Evolutionary conservation across 2,797 vertebrate species (phyloP), one percentile per base, ranked within the genome.

Genomic region (Rhinatrema bivittatum): DNA sequence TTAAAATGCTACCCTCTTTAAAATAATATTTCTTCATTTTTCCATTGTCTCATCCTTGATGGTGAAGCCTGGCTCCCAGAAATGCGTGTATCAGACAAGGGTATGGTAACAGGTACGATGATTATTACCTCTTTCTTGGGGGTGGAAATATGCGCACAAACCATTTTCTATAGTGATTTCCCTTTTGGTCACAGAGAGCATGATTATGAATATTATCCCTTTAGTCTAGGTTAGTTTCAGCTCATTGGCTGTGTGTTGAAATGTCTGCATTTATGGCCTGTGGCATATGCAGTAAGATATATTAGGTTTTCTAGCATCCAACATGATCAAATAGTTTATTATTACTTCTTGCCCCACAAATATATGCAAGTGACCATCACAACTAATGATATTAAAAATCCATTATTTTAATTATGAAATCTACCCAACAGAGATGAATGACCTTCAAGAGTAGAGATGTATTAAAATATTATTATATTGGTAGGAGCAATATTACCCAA

Each of bases 1-100:
- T 83, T 81, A 83, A 82, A 81, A 81, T 56, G 72, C 72, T 82
- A 68, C 60, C 62, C 74, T 78, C 73, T 55, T 57, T 76, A 78
- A 81, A 82, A 78, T 68, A 82, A 78, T 68, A 82, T 74, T 79
- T 78, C 81, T 79, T 77, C 65, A 78, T 74, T 74, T 41, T 18
- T 57, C 72, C 81, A 81, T 83, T 74, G 69, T 74, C 65, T 74
- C 39, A 35, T 69, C 55, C n/a, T n/a, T n/a, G n/a, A n/a, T n/a
- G n/a, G n/a, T n/a, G n/a, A n/a, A n/a, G n/a, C n/a, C n/a, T n/a
- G n/a, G n/a, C n/a, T n/a, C n/a, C n/a, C n/a, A n/a, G n/a, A n/a
- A n/a, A n/a, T n/a, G n/a, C n/a, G n/a, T n/a, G n/a, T n/a, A n/a
- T n/a, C n/a, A n/a, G n/a, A n/a, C n/a, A n/a, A n/a, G n/a, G n/a